Conservation (phyloP, 37 sponge, comb jelly and placozoan species). For the Crambe crambe region DNA sequence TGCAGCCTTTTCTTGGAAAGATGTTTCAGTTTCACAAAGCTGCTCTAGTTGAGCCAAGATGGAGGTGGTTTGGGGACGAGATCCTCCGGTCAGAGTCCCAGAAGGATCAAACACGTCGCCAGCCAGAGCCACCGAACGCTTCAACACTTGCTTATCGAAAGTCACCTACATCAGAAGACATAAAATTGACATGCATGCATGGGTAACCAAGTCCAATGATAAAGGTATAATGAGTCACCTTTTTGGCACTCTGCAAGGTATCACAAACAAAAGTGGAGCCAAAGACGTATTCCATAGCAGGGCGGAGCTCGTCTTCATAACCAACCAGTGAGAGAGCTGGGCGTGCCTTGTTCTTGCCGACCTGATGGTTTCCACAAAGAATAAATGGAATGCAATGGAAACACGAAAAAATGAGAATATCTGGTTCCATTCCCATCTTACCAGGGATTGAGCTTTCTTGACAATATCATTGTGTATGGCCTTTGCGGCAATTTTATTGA, state of each 20-base stretch:
- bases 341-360: conserved; percentile 70
- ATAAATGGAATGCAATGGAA: not conserved
- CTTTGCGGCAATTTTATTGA: conserved; percentile 87
- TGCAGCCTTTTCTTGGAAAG: conserved; percentile 38
- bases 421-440: conserved; percentile 34
- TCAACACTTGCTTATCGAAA: conserved; percentile 80
- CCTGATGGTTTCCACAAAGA: conserved; percentile 20
- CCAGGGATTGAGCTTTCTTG: conserved; percentile 72
- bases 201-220: no score
- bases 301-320: conserved; percentile 75
- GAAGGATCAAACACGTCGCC: conserved; percentile 96
- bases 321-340: conserved; percentile 83
- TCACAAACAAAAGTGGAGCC: conserved; percentile 87
- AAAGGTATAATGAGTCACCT: conserved; percentile 54
- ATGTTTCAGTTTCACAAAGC: conserved; percentile 35
- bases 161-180: conserved; percentile 59
- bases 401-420: not conserved
- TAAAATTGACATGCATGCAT: no score
- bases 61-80: conserved; percentile 56
- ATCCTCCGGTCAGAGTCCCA: conserved; percentile 88
- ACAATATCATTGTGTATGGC: conserved; percentile 59
- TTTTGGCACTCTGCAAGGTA: conserved; percentile 80
- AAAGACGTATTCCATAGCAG: conserved; percentile 95
- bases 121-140: conserved; percentile 77
- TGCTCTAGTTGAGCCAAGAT: conserved; percentile 57